Evolutionary conservation across 2,797 vertebrate genomes (phyloP), one percentile per base, ranked within the genome.

Genomic region (Sebastes steindachneri): DNA sequence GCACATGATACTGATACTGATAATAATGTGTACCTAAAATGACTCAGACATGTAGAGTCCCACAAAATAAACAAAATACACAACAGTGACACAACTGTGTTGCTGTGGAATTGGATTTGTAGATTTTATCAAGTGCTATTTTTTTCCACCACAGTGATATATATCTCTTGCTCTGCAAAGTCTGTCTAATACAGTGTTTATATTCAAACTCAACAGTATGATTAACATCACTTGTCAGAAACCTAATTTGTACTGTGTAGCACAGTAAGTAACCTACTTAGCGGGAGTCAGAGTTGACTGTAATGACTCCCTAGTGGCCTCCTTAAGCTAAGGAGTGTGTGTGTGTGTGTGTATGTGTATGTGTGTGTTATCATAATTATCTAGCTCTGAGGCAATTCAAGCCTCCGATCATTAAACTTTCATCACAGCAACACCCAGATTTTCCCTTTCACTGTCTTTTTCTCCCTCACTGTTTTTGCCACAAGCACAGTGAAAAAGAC

Each of bases 201-300:
- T 85, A 85, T 86, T 72, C 76, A 53, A 87, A 73, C 83, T 71
- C 70, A 78, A 65, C 58, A 73, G 33, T 70, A 71, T 79, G 73
- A 93, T 88, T 67, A 86, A 72, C 79, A 69, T 83, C 59, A 64
- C 77, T 65, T 86, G 81, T 77, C 82, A 74, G 57, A 79, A 54
- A 59, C 48, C 73, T 79, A 75, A 87, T 88, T 89, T 88, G 79
- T 77, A 77, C 74, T 79, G 68, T 72, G 66, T 74, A 80, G 68
- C 74, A 70, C 57, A 68, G 84, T 79, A 74, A 72, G 80, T 85
- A 90, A 88, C 87, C 86, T 83, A 86, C 82, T 87, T 85, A 88
- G 58, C 72, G 29, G 69, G 73, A 86, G 81, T 86, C 83, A 78
- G 73, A 84, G 81, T 74, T 84, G 73, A 82, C 75, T 79, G 64